Percentiles rank a stretch among this genome's conserved stretches.
Conservation (phyloP, 1,140 invertebrate species). For the Plodia interpunctella region DNA sequence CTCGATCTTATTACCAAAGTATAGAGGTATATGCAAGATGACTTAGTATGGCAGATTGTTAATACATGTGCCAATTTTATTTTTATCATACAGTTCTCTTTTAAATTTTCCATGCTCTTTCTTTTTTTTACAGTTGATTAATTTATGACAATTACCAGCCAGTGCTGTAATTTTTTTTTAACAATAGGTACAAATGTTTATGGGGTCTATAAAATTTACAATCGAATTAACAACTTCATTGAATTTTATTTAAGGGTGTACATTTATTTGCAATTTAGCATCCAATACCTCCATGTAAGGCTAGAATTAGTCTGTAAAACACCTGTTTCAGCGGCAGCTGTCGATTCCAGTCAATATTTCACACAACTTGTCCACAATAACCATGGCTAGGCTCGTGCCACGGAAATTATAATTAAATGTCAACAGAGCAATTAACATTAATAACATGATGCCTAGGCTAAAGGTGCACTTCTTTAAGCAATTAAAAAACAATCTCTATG, state of each 20-base stretch:
- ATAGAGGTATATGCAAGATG: too few species aligned
- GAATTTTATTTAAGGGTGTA: not conserved
- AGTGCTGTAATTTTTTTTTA: too few species aligned
- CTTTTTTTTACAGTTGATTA: too few species aligned
- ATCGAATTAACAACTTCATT: not conserved
- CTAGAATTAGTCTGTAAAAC: not conserved
- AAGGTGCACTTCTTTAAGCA: not conserved
- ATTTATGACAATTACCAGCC: too few species aligned
- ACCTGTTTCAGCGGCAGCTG: not conserved
- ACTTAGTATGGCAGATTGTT: too few species aligned
- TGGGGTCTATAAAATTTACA: too few species aligned
- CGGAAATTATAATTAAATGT: constrained; percentile 26
- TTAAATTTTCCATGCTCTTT: too few species aligned
- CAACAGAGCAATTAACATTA: constrained; percentile 25
- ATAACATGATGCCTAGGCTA: constrained; percentile 6
- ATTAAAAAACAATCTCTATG: not conserved
- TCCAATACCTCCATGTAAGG: not conserved
- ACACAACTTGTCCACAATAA: not conserved
- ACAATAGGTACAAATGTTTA: too few species aligned
- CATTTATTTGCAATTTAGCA: not conserved
- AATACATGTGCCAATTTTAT: too few species aligned
- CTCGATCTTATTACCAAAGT: too few species aligned
- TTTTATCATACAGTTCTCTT: too few species aligned
- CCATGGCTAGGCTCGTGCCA: not conserved
- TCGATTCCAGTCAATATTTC: not conserved